A percentile compares a stretch with the other conserved stretches of the same genome.
Evolutionary conservation across 2,113 vertebrate species (phyloP).

Genomic region (Oenanthe oenanthe): DNA sequence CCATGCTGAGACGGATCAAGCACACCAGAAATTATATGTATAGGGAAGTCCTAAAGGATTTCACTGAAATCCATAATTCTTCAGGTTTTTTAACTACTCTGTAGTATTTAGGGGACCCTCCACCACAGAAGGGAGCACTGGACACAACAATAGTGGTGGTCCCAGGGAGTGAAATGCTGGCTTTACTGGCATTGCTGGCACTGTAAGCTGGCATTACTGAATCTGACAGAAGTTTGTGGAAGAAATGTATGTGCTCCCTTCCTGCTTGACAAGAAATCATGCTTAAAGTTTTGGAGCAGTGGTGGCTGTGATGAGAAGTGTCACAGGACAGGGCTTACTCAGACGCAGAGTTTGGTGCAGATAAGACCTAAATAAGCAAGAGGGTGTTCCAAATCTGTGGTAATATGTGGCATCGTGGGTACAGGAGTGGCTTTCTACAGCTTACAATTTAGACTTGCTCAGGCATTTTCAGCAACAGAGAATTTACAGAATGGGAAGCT

Average conservation of each 20-base stretch:
- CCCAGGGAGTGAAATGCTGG: background rate
- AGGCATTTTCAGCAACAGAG: background rate
- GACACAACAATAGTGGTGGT: background rate
- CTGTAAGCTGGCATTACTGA: background rate
- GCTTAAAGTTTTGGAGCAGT: background rate
- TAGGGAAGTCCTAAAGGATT: background rate
- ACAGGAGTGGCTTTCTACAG: background rate
- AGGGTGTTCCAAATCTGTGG: background rate
- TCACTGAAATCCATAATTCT: background rate
- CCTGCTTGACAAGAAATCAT: background rate
- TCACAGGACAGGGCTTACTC: background rate
- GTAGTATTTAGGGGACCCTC: background rate
- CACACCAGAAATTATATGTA: background rate
- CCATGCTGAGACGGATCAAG: background rate
- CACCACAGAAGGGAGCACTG: background rate
- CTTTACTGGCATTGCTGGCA: background rate
- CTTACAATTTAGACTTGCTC: background rate
- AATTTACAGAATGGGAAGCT: background rate
- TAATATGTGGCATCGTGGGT: accelerated
- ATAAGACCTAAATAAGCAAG: background rate
- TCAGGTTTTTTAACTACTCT: background rate
- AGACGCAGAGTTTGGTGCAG: background rate
- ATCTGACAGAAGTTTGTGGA: background rate
- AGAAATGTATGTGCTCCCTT: background rate
- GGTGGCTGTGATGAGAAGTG: background rate